A percentile compares a stretch with the other conserved stretches of the same genome.
Evolutionary conservation across 2,888 invertebrate genomes (phyloP).

Genomic region (Ochropleura leucogaster): DNA sequence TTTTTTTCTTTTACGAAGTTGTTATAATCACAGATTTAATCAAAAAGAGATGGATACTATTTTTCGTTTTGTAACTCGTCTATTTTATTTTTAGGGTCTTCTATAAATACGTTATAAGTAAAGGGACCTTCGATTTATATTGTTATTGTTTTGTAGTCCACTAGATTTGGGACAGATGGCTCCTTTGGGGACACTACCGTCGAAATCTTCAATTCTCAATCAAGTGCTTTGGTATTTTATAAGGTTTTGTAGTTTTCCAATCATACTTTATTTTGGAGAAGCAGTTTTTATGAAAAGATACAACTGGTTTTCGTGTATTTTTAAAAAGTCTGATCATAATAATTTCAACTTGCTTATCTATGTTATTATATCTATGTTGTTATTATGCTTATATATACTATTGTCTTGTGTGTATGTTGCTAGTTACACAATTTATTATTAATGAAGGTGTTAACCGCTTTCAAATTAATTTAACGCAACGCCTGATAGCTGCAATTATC

Average conservation of each 20-base stretch:
- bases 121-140: constrained; percentile 35
- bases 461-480: too few relatives aligned
- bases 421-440: background rate
- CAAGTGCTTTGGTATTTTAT: constrained; percentile 38
- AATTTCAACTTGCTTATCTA: too few relatives aligned
- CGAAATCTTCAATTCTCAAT: constrained; percentile 50
- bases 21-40: background rate
- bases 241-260: constrained; percentile 38
- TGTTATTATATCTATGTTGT: too few relatives aligned
- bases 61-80: background rate
- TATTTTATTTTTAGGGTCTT: constrained; percentile 24
- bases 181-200: constrained; percentile 47
- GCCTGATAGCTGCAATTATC: background rate
- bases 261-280: constrained; percentile 17
- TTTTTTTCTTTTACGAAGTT: background rate
- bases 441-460: background rate
- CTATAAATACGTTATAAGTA: constrained; percentile 34
- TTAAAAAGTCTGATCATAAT: background rate
- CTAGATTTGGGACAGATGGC: constrained; percentile 41
- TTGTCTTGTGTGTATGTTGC: too few relatives aligned
- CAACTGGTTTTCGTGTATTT: background rate
- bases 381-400: too few relatives aligned
- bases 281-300: background rate
- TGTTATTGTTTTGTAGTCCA: constrained; percentile 51
- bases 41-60: background rate